Conservation (phyloP, 1,140 invertebrate genomes). For the Drosophila nigrodunni region DNA sequence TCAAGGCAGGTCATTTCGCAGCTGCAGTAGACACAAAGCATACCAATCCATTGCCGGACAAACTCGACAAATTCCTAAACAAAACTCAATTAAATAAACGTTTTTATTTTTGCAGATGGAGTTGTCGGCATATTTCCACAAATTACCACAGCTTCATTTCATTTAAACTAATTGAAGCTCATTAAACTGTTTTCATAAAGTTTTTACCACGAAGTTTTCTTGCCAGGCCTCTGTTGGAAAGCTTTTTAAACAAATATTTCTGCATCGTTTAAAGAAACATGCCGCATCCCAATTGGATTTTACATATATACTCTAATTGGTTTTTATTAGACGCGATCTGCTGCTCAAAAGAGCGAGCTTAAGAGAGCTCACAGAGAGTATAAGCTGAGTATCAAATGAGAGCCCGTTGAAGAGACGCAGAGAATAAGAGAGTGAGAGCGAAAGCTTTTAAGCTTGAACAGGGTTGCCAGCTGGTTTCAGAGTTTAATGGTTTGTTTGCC, state of each 20-base stretch:
- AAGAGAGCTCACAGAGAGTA: constrained; percentile 11
- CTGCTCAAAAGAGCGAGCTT: constrained; percentile 16
- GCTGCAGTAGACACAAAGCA: neutral
- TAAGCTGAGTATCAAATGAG: constrained; percentile 13
- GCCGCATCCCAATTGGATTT: constrained; percentile 17
- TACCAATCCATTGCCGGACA: neutral
- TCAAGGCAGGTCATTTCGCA: neutral
- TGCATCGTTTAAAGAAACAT: constrained; percentile 35
- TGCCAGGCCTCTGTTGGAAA: constrained; percentile 14
- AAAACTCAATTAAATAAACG: constrained; percentile 64
- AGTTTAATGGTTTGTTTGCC: neutral
- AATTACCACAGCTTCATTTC: constrained; percentile 51
- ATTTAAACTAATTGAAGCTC: constrained; percentile 64
- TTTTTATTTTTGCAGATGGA: constrained; percentile 5
- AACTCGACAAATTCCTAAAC: constrained; percentile 33
- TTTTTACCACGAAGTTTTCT: constrained; percentile 49
- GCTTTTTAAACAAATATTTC: constrained; percentile 29
- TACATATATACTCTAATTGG: constrained; percentile 25
- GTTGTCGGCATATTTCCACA: constrained; percentile 42
- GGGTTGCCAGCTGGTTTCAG: constrained; percentile 37
- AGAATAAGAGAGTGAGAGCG: neutral
- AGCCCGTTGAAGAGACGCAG: neutral
- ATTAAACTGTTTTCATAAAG: constrained; percentile 43
- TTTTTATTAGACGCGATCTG: constrained; percentile 23
- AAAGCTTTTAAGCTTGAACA: constrained; percentile 12